Percentiles rank a stretch among this genome's conserved stretches.
phyloP scores from a whole-genome alignment of 2,797 vertebrate genomes.

The Artibeus jamaicensis region DNA sequence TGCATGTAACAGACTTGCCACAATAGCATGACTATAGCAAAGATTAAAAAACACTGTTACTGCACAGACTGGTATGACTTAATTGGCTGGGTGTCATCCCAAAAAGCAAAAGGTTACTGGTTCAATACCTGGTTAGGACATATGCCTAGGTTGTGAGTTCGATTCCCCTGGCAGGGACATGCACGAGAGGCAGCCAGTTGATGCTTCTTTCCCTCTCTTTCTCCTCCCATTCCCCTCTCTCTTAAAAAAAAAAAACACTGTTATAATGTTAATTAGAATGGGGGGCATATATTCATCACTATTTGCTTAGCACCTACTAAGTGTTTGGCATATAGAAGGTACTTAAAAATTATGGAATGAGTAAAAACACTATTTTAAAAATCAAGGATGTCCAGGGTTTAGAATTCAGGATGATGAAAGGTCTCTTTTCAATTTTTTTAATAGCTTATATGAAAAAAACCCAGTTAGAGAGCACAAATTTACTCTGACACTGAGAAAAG shows the following conservation, averaged over 20 bases:
- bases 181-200: not conserved
- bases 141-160: not conserved
- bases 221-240: not conserved
- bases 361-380: not conserved
- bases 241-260: not conserved
- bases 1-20: not conserved
- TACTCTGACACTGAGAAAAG: not conserved
- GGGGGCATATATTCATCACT: not conserved
- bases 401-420: constrained; percentile 9
- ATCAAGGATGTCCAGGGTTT: not conserved
- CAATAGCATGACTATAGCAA: not conserved
- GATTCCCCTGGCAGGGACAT: not conserved
- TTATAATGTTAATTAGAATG: no score
- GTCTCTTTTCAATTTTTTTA: not conserved
- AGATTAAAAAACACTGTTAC: not conserved
- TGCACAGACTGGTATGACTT: not conserved
- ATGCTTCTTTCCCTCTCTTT: not conserved
- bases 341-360: not conserved
- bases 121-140: not conserved
- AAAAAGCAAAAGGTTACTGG: not conserved
- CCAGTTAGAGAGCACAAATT: not conserved
- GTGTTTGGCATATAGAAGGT: not conserved
- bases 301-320: not conserved
- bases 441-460: not conserved
- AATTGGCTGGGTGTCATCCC: not conserved